Evolutionary conservation across 1,140 invertebrate species (phyloP), one percentile per base, ranked within the genome.

Genomic region (Drosophila repletoides): DNA sequence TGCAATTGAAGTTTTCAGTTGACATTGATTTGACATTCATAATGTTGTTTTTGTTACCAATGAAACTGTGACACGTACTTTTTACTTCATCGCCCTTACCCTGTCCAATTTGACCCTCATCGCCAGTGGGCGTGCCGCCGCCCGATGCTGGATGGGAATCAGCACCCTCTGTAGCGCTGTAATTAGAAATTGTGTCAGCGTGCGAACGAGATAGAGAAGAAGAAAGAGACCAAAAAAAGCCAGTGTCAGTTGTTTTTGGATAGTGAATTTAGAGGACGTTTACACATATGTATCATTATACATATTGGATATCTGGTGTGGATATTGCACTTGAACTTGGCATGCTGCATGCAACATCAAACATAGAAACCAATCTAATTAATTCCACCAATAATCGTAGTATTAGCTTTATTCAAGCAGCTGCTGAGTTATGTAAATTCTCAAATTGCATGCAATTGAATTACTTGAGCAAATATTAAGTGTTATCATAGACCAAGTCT

Each of bases 131-230:
- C 17, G 95, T 94, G 61, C 95, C 95, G 43, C 93, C 93, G 46
- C 93, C 93, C 52, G 94, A 95, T 24, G 92, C 94, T 36, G 95
- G 94, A 71, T 94, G 93, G 88, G 95, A 96, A 89, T 97, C 96
- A 10, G 95, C 95, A 58, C 95, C 95, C 40, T 95, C 95, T 68
- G 96, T 97, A 53, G 95, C 95, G 91, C 95, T 96, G 92, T 68
- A 75, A 71, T 68, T 56, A 72, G 24, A 61, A 49, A 71, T 67
- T 77, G 46, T 34, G 56, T 49, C 65, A 61, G 49, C 55, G 55
- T 61, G 64, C 56, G 56, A 49, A 43, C 28, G 41, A 59, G 15
- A 58, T 9, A 31, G 31, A 66, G n/a, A n/a, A 60, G 24, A 28
- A 34, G 15, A 28, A 14, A 55, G 26, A 66, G 28, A 51, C 12